Evolutionary conservation across 2,797 vertebrate genomes (phyloP).

Genomic region (Pitangus sulphuratus): DNA sequence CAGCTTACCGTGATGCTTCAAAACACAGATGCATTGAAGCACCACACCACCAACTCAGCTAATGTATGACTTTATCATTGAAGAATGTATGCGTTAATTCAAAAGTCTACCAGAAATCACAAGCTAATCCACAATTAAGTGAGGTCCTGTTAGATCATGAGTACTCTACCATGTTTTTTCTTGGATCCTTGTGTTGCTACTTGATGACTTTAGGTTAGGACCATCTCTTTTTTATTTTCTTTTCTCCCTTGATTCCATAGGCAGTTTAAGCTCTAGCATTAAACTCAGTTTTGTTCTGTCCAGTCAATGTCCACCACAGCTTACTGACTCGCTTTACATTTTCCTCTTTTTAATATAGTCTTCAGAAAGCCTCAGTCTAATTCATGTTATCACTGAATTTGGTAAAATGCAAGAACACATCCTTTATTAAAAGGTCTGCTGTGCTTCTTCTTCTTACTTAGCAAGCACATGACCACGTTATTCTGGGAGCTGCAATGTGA

Average conservation of each 20-base stretch:
- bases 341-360: neutral
- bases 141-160: neutral
- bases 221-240: neutral
- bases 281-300: neutral
- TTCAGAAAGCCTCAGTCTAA: neutral
- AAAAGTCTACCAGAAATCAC: neutral
- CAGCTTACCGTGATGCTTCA: neutral
- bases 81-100: neutral
- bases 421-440: neutral
- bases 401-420: neutral
- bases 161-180: neutral
- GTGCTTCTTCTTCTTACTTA: neutral
- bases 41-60: neutral
- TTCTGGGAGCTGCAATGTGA: neutral
- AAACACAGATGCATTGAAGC: fast-evolving
- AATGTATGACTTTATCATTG: neutral
- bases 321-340: neutral
- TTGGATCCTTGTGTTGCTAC: neutral
- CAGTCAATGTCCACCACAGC: neutral
- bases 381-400: neutral
- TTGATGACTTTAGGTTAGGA: neutral
- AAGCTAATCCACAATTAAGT: neutral
- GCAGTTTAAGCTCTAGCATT: neutral
- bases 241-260: neutral
- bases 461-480: neutral